These are phyloP conservation scores for Deilephila elpenor DNA, from an alignment of 2,888 invertebrate species.

Conservation along the genomic window DNA sequence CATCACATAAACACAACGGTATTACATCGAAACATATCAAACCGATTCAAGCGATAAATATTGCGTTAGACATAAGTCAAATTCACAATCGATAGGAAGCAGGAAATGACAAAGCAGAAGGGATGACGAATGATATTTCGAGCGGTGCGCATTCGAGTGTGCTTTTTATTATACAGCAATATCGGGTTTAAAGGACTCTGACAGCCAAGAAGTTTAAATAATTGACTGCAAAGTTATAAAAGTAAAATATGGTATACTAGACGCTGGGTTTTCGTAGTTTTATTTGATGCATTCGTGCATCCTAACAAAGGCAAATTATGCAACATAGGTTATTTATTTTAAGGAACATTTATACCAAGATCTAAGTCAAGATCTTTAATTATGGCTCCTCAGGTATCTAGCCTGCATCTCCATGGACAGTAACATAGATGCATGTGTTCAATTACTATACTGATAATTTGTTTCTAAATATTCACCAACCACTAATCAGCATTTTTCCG, in stretches of 20 bases:
- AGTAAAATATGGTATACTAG: too few relatives aligned
- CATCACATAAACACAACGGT: background rate
- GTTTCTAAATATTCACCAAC: background rate
- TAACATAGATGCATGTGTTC: background rate
- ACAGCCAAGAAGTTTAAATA: too few relatives aligned
- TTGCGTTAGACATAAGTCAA: slow-evolving; percentile 3
- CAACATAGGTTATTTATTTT: too few relatives aligned
- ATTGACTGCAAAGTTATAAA: too few relatives aligned
- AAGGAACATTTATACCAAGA: too few relatives aligned
- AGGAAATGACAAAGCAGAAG: slow-evolving; percentile 12
- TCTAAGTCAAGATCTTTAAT: too few relatives aligned
- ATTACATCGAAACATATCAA: background rate
- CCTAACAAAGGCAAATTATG: too few relatives aligned
- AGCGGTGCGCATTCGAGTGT: background rate
- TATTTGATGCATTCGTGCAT: too few relatives aligned
- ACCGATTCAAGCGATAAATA: background rate
- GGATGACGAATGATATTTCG: background rate
- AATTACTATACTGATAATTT: background rate
- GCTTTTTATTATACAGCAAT: background rate
- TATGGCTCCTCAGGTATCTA: background rate
- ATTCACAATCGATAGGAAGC: slow-evolving; percentile 16
- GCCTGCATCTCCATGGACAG: background rate
- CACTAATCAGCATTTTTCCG: background rate
- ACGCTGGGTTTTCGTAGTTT: too few relatives aligned
- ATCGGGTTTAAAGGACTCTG: background rate